These are phyloP conservation scores for Busseola fusca DNA, from an alignment of 2,888 invertebrate species.

Conservation along the genomic window DNA sequence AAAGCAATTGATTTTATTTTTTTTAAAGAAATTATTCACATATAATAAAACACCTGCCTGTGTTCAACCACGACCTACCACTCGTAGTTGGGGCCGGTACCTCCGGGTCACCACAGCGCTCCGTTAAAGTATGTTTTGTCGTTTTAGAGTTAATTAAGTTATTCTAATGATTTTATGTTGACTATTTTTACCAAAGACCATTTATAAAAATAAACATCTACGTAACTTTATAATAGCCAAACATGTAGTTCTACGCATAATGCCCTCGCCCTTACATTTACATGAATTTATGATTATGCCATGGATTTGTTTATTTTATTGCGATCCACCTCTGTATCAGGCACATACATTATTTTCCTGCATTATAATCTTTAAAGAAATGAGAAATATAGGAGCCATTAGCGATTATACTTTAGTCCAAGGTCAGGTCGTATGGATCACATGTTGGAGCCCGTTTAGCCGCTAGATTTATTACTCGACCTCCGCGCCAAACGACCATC, in stretches of 20 bases:
- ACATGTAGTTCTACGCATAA: neutral
- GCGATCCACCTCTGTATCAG: too few species aligned
- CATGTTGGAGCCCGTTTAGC: conserved; percentile 18
- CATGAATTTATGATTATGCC: too few species aligned
- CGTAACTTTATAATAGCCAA: neutral
- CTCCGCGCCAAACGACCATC: conserved; percentile 27
- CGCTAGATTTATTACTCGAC: conserved; percentile 43
- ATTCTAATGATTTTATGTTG: neutral
- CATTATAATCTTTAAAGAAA: neutral
- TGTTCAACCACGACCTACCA: neutral
- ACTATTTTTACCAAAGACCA: neutral
- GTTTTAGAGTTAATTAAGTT: neutral
- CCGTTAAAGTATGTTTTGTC: neutral
- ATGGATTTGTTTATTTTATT: neutral
- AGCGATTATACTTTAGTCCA: neutral
- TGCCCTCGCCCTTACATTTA: neutral
- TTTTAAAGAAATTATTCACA: neutral
- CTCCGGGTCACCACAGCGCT: neutral
- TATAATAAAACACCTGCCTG: neutral
- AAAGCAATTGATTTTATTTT: neutral
- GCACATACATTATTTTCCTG: neutral
- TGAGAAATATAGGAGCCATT: neutral
- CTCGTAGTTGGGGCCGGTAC: neutral
- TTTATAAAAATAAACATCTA: neutral
- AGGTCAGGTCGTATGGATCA: conserved; percentile 20